Base-by-base conservation (phyloP, 2,888 invertebrate species). In the Philereme transversata region DNA sequence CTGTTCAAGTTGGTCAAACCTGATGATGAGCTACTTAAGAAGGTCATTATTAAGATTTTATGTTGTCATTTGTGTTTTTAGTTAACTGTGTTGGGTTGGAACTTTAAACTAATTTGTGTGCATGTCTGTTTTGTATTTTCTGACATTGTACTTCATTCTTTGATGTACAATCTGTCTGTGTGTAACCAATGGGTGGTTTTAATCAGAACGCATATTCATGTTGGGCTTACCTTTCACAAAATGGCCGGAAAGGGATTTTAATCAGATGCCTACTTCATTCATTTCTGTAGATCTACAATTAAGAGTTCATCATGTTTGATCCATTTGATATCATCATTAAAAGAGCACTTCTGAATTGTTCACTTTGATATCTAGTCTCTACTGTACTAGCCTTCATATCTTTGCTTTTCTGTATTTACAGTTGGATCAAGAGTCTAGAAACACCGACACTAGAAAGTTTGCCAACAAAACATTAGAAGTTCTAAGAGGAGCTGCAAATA, bases 1-100 rank as follows among this genome's bases (percentile, higher is more conserved):
- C 86, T 95, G 62, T 90, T 95, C 85, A 79, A 90, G 77, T 75
- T 94, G 76, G 90, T 86, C 87, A 91, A 91, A 90, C 92, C 92
- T 84, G 81, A 87, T 88, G 90, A 91, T 93, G 75, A 87, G 87
- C 76, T 94, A 87, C 75, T 93, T 82, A 78, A 92, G 90, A 75
- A 92, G 92, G 92, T 92, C 87, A 89, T 79, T 90, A 87, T 78
- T 65, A 61, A 58, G 58, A 58, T 66, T 64, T 70, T 67, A 51
- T 62, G 56, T 65, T 66, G 50, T 68, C 51, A 44, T 10, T 41
- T 7, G 38, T 49, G 46, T 36, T 51, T 49, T 51, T 62, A 45
- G 70, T 68, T 67, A 74, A 60, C 68, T 69, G 73, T 73, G 69
- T 75, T 77, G 62, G 61, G 65, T 68, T 71, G 68, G 57, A 59